Conservation (phyloP, 2,888 invertebrate genomes). For the Lasioglossum oenotherae region DNA sequence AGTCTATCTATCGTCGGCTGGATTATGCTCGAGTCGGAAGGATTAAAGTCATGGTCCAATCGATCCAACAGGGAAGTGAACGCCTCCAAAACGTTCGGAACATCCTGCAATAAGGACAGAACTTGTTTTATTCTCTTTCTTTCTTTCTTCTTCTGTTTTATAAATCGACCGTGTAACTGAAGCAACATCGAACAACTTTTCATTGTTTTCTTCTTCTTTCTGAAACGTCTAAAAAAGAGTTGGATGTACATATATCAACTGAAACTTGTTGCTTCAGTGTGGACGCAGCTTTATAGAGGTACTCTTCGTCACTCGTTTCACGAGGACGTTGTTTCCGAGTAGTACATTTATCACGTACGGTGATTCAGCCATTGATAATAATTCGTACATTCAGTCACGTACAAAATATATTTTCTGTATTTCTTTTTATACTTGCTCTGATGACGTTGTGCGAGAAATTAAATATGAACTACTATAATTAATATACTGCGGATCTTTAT, state of each 20-base stretch:
- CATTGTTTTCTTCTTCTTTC: too few relatives aligned
- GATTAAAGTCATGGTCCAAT: conserved; percentile 94
- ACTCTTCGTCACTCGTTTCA: conserved; percentile 42
- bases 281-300: not conserved
- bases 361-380: too few relatives aligned
- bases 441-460: too few relatives aligned
- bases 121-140: not conserved
- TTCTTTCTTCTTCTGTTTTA: not conserved
- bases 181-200: too few relatives aligned
- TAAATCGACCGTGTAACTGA: not conserved
- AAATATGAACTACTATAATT: too few relatives aligned
- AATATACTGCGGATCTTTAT: too few relatives aligned
- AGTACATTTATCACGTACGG: not conserved
- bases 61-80: conserved; percentile 94
- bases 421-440: too few relatives aligned
- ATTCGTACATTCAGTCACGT: too few relatives aligned
- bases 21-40: conserved; percentile 92
- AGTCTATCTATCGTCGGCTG: conserved; percentile 93
- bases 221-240: not conserved
- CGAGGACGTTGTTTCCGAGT: conserved; percentile 26
- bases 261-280: not conserved
- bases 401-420: too few relatives aligned
- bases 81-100: conserved; percentile 95
- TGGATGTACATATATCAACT: not conserved
- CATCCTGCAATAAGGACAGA: conserved; percentile 88